These are phyloP conservation scores for Rhabdornis inornatus DNA, from an alignment of 2,113 vertebrate genomes.

Conservation along the genomic window DNA sequence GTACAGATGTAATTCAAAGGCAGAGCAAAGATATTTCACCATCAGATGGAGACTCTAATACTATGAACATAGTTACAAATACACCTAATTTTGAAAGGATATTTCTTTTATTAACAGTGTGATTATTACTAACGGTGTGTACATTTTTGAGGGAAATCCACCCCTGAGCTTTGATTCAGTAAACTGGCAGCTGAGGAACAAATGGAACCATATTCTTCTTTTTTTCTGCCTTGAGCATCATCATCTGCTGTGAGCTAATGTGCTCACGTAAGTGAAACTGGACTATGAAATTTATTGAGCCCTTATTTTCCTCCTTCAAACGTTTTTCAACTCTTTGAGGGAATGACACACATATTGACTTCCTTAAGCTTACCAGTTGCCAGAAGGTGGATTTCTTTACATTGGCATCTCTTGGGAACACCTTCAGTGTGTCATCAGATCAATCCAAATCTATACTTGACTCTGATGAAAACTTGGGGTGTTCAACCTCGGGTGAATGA, in stretches of 20 bases:
- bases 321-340: not conserved
- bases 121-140: not conserved
- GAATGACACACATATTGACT: not conserved
- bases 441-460: not conserved
- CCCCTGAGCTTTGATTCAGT: not conserved
- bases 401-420: not conserved
- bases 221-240: not conserved
- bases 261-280: not conserved
- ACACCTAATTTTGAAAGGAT: not conserved
- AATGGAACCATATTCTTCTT: not conserved
- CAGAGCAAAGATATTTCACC: not conserved
- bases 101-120: not conserved
- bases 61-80: not conserved
- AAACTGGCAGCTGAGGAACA: accelerated
- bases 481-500: not conserved
- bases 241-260: not conserved
- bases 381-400: not conserved
- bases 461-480: not conserved
- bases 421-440: not conserved
- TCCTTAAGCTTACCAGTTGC: not conserved
- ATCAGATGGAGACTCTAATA: not conserved
- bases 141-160: not conserved
- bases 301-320: not conserved
- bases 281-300: not conserved
- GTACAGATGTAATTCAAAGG: not conserved